Base-by-base conservation (phyloP, 2,797 vertebrate genomes). In the Crax fasciolata region DNA sequence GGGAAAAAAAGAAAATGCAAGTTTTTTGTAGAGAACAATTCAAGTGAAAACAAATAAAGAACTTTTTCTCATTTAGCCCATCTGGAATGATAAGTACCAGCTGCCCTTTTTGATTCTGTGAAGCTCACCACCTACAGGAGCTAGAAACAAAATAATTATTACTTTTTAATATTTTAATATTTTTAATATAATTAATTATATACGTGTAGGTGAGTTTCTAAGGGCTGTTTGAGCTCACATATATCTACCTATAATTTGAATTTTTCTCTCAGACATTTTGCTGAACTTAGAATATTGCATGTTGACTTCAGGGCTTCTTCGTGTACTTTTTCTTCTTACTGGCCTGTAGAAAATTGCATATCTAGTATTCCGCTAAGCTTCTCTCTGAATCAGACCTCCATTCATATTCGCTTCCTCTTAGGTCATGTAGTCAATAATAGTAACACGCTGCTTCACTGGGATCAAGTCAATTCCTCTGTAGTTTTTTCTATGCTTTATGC, bases 31-130 rank as follows among this genome's bases (percentile, higher is more conserved):
- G 65, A 74, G 38, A 85, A 30, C 3, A n/a, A 18, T 83, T 85
- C 8, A 83, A 89, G 23, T 57, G 27, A 88, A 94, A 96, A 80
- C 48, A 84, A 75, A 55, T 25, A n/a, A 19, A 10, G 14, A 96
- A 23, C 17, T 44, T 27, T 11, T 48, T 6, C 11, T 90, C 23
- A 54, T 89, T 67, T 48, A 77, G 41, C 25, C 6, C 38, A 72
- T 30, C 19, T 85, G 70, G 58, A 14, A 81, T 75, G 51, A 65
- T 39, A 91, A 43, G 9, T 17, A 27, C 27, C 75, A 91, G 28
- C 2, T 87, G 46, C 15, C 44, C 5, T 28, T 79, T 89, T 30
- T 62, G 51, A 81, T 28, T n/a, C 51, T 75, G 24, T 84, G 66
- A 87, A 91, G 30, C 72, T 87, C 73, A 84, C 21, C 24, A 55